Percentiles rank a stretch among this genome's conserved stretches.
These are phyloP conservation scores for Agapornis roseicollis DNA, from an alignment of 2,113 vertebrate genomes.

Conservation along the genomic window DNA sequence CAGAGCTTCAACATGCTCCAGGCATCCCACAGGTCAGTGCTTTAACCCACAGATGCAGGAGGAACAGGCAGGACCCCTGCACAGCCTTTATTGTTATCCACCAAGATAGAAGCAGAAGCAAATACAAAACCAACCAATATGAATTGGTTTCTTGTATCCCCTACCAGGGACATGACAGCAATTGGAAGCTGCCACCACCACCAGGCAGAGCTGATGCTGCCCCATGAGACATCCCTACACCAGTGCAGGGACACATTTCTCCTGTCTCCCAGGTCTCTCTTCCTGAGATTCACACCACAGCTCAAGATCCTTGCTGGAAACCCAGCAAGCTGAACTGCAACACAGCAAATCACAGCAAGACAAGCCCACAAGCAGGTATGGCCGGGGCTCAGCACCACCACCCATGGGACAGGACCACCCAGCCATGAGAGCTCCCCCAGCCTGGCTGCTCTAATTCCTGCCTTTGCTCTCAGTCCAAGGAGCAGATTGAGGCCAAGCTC, in stretches of 20 bases:
- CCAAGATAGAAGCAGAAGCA: neutral
- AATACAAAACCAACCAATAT: neutral
- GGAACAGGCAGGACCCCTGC: neutral
- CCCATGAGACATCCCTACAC: fast-evolving
- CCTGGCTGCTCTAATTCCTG: neutral
- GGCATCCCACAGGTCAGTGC: neutral
- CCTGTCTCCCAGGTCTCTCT: neutral
- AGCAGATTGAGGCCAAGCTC: neutral
- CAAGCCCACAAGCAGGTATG: neutral
- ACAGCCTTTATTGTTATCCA: neutral
- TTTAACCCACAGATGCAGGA: neutral
- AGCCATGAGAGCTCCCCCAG: neutral
- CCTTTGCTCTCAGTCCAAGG: neutral
- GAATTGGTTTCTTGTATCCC: neutral
- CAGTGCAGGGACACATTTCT: fast-evolving
- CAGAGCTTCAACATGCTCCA: neutral
- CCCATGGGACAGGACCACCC: neutral
- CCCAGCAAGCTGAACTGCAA: neutral
- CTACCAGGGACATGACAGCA: neutral
- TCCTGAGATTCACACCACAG: neutral
- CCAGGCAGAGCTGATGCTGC: neutral
- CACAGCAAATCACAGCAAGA: neutral
- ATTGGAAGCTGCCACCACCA: neutral
- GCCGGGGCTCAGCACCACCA: neutral
- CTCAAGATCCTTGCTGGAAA: neutral